Evolutionary conservation across 2,888 invertebrate genomes (phyloP), one percentile per base, ranked within the genome.

Genomic region (Oegoconia quadripuncta): DNA sequence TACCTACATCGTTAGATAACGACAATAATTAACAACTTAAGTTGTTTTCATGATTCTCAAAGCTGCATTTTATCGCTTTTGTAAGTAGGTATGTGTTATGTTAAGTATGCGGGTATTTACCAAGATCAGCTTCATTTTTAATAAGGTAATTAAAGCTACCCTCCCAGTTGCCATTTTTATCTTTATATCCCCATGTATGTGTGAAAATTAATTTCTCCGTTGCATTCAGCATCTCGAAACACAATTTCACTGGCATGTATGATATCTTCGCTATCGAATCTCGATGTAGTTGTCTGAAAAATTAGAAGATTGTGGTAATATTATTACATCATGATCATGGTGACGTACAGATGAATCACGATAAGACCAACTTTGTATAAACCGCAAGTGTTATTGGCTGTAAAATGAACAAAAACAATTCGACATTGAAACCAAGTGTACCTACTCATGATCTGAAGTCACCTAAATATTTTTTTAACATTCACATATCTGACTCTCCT

Each of bases 251-350:
- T 1, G 80, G 73, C 23, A 58, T 69, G 38, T 81, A 81, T 0
- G 83, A 76, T 78, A 83, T 83, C 52, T 86, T 87, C 0, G 84
- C 55, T 44, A 87, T 81, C 0, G 75, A 78, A 40, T 87, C 86
- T 47, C 86, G 82, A 34, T 87, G 79, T 4, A 86, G 70, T 9
- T 73, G 41, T 36, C 86, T 86, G 37, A 9, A 36, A 46, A 35
- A 12, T 2, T 4, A 4, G 3, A 31, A 7, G 17, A 16, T 15
- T n/a, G n/a, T n/a, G n/a, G n/a, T 6, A 20, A 6, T 20, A 20
- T 6, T 7, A 20, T 20, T 7, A 20, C 20, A 20, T 20, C n/a
- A n/a, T 7, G 7, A 20, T 20, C 7, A 20, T 6, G 4, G 4
- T 6, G 4, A 20, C 4, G 20, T 6, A 20, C 5, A 6, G 7